Conservation (phyloP, 2,797 vertebrate genomes). For the Aulostomus chinensis region DNA sequence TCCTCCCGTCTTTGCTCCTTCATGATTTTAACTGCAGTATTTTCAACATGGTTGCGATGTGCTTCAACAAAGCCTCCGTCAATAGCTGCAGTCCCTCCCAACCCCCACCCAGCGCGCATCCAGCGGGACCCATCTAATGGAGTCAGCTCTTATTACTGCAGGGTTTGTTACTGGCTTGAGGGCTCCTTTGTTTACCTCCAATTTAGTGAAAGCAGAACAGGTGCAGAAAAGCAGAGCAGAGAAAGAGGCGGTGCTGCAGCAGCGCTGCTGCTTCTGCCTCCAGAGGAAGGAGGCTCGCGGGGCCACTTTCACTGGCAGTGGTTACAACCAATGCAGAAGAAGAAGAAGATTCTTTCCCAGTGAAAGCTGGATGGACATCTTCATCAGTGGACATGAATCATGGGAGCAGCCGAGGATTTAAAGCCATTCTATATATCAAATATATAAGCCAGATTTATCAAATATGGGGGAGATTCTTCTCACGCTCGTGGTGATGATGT, state of each 20-base stretch:
- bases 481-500: no score
- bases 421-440: no score
- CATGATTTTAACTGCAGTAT: constrained; percentile 5
- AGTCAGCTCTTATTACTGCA: constrained; percentile 38
- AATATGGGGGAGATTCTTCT: no score
- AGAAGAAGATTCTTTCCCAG: background rate
- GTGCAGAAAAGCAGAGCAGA: constrained; percentile 25
- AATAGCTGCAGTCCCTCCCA: constrained; percentile 21
- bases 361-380: constrained; percentile 31
- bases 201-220: constrained; percentile 39
- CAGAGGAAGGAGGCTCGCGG: background rate
- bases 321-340: background rate
- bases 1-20: no score
- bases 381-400: constrained; percentile 24
- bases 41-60: constrained; percentile 5
- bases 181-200: constrained; percentile 49
- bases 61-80: constrained; percentile 20
- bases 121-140: constrained; percentile 40
- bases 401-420: constrained; percentile 6
- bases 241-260: constrained; percentile 4
- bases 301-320: no score
- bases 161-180: constrained; percentile 26
- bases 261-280: background rate
- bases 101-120: constrained; percentile 32
- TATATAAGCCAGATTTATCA: no score